A percentile compares a stretch with the other conserved stretches of the same genome.
Conservation (phyloP, 2,113 vertebrate genomes). For the Pomatorhinus ruficollis region DNA sequence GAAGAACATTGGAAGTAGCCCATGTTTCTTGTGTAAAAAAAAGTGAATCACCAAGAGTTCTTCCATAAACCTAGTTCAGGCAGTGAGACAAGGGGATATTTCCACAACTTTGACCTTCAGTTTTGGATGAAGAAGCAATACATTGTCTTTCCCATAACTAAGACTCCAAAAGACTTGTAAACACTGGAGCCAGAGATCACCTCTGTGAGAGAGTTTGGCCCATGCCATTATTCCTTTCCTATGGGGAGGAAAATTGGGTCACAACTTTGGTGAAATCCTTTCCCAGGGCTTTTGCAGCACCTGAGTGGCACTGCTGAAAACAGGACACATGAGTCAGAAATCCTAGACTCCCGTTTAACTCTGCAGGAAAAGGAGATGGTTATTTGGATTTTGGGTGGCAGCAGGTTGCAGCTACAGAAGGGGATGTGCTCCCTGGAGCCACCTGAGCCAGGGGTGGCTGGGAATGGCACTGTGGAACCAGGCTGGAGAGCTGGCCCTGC, state of each 20-base stretch:
- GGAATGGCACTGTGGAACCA: fast-evolving
- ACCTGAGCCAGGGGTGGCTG: neutral
- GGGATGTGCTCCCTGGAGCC: neutral
- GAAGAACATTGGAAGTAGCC: neutral
- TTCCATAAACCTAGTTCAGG: neutral
- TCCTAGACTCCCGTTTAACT: neutral
- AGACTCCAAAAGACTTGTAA: neutral
- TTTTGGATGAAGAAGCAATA: neutral
- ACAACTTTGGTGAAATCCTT: neutral
- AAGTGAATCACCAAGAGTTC: neutral
- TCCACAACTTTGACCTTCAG: neutral
- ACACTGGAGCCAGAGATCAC: neutral
- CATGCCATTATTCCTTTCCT: neutral
- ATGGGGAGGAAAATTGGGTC: neutral
- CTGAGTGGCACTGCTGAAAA: neutral
- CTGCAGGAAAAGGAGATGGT: neutral
- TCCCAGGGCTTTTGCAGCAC: neutral
- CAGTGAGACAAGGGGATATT: neutral
- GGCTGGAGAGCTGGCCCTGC: neutral
- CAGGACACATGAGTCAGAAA: neutral
- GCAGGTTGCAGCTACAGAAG: neutral
- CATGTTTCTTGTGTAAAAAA: neutral
- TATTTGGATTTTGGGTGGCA: neutral
- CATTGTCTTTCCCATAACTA: neutral
- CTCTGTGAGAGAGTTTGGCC: neutral